These are phyloP conservation scores for Xanthorhoe designata DNA, from an alignment of 2,888 invertebrate genomes.

Conservation along the genomic window DNA sequence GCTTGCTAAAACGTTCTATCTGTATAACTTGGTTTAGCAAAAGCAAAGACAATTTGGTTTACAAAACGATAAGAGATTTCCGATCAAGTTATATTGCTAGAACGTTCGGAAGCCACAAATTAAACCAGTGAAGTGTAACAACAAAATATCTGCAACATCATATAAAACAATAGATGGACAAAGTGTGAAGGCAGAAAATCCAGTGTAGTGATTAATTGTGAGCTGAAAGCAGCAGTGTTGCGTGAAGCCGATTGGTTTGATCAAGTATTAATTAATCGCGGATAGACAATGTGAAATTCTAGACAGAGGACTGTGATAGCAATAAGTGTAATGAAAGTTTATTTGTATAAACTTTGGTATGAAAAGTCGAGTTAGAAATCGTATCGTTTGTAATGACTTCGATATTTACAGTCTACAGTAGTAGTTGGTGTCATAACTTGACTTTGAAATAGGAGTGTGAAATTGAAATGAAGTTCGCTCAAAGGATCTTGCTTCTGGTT, in stretches of 20 bases:
- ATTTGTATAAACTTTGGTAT: constrained; percentile 12
- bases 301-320: constrained; percentile 32
- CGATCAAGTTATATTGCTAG: not conserved
- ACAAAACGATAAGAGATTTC: too few relatives aligned
- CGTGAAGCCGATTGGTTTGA: constrained; percentile 10
- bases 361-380: constrained; percentile 6
- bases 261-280: not conserved
- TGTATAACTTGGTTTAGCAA: constrained; percentile 3
- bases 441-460: constrained; percentile 4
- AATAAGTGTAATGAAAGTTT: constrained; percentile 27
- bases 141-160: not conserved
- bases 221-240: constrained; percentile 6
- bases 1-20: not conserved
- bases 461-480: constrained; percentile 25
- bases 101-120: constrained; percentile 2
- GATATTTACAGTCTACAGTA: constrained; percentile 2
- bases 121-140: constrained; percentile 9
- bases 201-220: not conserved
- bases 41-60: not conserved
- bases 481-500: constrained; percentile 17
- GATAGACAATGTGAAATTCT: constrained; percentile 23
- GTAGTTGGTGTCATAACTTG: constrained; percentile 4
- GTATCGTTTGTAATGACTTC: not conserved
- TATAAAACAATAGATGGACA: not conserved
- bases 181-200: not conserved